phyloP scores from a whole-genome alignment of 2,888 invertebrate genomes.

The Masnerella sp. region DNA sequence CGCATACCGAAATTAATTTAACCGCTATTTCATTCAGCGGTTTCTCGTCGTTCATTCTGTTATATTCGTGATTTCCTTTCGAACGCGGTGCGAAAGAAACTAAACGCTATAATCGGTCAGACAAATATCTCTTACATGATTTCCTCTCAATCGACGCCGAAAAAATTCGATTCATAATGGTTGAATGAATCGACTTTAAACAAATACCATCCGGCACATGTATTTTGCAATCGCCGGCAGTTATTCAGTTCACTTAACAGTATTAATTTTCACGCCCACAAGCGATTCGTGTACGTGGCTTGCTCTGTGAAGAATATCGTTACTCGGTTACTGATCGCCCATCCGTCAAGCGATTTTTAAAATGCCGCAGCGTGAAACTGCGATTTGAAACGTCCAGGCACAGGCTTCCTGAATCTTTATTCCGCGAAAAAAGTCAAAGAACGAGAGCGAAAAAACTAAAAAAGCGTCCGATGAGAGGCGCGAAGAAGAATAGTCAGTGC shows the following conservation, averaged over 20 bases:
- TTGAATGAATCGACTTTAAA: slow-evolving; percentile 38
- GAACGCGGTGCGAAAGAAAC: slow-evolving; percentile 12
- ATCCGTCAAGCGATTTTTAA: slow-evolving; percentile 63
- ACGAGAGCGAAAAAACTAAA: slow-evolving; percentile 58
- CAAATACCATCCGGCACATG: slow-evolving; percentile 24
- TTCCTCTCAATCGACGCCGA: slow-evolving; percentile 9
- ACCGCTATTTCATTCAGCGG: neutral
- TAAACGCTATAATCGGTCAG: slow-evolving; percentile 33
- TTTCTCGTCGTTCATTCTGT: neutral
- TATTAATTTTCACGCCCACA: slow-evolving; percentile 46
- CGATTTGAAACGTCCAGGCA: slow-evolving; percentile 64
- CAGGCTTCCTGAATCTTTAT: slow-evolving; percentile 61
- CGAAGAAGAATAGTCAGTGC: slow-evolving; percentile 49
- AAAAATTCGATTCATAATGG: slow-evolving; percentile 32
- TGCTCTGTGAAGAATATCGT: slow-evolving; percentile 50
- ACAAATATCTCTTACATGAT: slow-evolving; percentile 35
- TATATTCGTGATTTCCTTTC: slow-evolving; percentile 11
- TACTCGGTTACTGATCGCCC: slow-evolving; percentile 59
- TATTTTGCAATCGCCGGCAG: slow-evolving; percentile 30
- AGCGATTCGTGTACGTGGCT: slow-evolving; percentile 10
- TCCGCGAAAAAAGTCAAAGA: slow-evolving; percentile 38
- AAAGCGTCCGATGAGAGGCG: slow-evolving; percentile 58
- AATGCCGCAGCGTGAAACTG: slow-evolving; percentile 62
- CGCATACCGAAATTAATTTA: neutral
- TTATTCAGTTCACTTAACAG: slow-evolving; percentile 52